Percentiles rank a stretch among this genome's conserved stretches.
These are phyloP conservation scores for Telenomus remus DNA, from an alignment of 1,140 invertebrate genomes.

Conservation along the genomic window DNA sequence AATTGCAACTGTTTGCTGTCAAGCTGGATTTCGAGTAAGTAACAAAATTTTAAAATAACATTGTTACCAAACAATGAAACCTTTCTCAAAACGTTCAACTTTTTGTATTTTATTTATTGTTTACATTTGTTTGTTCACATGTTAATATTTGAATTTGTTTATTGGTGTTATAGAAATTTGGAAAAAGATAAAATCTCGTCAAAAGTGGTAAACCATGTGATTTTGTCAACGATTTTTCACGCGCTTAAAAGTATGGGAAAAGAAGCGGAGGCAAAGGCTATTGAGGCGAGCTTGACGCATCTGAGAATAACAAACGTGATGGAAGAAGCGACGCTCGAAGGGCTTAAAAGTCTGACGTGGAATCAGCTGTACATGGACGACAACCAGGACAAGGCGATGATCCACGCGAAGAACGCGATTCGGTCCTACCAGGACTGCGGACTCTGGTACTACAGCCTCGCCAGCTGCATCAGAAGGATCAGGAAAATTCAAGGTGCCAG, in stretches of 20 bases:
- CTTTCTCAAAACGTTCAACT: too few species aligned
- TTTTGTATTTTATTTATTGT: too few species aligned
- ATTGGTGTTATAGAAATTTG: neutral
- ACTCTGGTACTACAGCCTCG: constrained; percentile 17
- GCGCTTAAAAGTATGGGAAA: too few species aligned
- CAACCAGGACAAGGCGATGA: neutral
- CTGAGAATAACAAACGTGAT: too few species aligned
- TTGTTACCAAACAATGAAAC: too few species aligned
- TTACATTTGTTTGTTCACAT: too few species aligned
- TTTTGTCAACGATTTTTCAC: neutral
- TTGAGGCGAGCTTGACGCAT: too few species aligned
- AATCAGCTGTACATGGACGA: neutral
- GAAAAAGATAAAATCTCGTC: neutral
- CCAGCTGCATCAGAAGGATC: neutral
- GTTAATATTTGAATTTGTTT: too few species aligned
- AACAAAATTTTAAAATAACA: too few species aligned
- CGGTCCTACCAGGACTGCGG: constrained; percentile 1
- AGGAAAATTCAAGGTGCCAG: neutral
- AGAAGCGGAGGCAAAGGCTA: too few species aligned
- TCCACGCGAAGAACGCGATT: neutral
- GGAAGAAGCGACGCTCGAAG: neutral
- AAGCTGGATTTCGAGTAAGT: too few species aligned
- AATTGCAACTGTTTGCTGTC: too few species aligned
- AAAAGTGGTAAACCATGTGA: constrained; percentile 1
- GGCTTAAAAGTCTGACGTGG: constrained; percentile 4